phyloP scores from a whole-genome alignment of 2,888 invertebrate genomes.

The Caprella mutica region DNA sequence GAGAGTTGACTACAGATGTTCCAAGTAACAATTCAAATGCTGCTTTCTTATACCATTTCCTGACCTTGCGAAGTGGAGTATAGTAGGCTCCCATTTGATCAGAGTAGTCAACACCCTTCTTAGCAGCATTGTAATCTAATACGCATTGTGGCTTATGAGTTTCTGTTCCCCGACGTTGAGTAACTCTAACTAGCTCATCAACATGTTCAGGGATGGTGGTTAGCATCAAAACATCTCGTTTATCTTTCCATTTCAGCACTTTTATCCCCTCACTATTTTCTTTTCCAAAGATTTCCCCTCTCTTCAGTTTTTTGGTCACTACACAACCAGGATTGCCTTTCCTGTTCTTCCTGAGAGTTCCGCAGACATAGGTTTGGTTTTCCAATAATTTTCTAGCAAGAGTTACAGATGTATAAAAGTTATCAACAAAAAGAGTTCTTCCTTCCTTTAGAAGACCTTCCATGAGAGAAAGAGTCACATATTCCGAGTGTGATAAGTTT shows the following conservation, averaged over 20 bases:
- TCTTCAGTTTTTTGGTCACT: conserved; percentile 12
- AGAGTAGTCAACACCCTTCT: conserved; percentile 19
- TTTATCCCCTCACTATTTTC: conserved; percentile 7
- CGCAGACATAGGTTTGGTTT: conserved; percentile 15
- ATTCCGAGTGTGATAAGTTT: conserved; percentile 1
- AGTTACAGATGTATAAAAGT: neutral
- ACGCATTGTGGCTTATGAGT: conserved; percentile 13
- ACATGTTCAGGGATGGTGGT: conserved; percentile 14
- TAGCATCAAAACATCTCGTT: conserved; percentile 15
- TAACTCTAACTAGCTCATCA: conserved; percentile 2
- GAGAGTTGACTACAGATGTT: too few relatives aligned
- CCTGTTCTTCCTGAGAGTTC: conserved; percentile 4
- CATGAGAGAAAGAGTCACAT: neutral
- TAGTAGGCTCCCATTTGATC: conserved; percentile 17
- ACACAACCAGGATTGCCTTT: conserved; percentile 10
- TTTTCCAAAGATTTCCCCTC: conserved; percentile 5
- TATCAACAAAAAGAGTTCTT: neutral
- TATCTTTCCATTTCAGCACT: conserved; percentile 15
- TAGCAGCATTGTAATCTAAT: conserved; percentile 16
- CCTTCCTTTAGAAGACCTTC: neutral
- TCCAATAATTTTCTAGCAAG: too few relatives aligned
- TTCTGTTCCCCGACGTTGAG: conserved; percentile 6
- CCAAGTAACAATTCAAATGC: too few relatives aligned
- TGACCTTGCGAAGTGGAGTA: conserved; percentile 11
- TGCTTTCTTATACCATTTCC: too few relatives aligned